Base-by-base conservation (phyloP, 1,140 invertebrate species). In the Ladona fulva region DNA sequence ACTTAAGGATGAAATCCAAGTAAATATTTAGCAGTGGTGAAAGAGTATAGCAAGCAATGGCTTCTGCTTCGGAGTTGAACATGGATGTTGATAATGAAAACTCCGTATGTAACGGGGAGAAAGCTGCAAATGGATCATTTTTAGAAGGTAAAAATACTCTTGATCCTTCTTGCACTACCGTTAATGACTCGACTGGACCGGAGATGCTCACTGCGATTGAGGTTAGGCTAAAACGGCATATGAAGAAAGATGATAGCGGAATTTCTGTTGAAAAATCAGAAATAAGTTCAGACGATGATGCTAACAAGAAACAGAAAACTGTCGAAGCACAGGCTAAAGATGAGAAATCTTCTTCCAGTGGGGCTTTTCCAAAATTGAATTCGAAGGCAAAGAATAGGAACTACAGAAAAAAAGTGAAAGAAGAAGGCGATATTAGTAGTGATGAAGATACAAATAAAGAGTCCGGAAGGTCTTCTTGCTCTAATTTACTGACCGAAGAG, bases 241-340 rank as follows among this genome's bases (percentile, higher is more conserved):
- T 85, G 78, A 85, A 84, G 78, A 85, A 85, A 79, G 84, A 85
- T 78, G 83, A 84, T 80, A 86, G 83, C 81, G 85, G 83, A 24
- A 84, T 85, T 76, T 80, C 82, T 74, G 76, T 83, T 75, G 82
- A 84, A 76, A 82, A 80, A 78, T 83, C 82, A 75, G 78, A 24
- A 77, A 77, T 79, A 77, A 78, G 75, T 78, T 80, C 59, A 76
- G 78, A 80, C 24, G 80, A 74, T 25, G 74, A 52, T 59, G 42
- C 25, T 29, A 29, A 25, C 24, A 42, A 29, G 8, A 78, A 42
- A 66, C 73, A 73, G 29, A 19, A 77, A 66, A 76, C 80, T 77
- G 73, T 76, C 29, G n/a, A 75, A 79, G 76, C 82, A 78, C 75
- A 80, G 78, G 42, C 80, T 44, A 42, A 44, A 42, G 42, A 29